These are phyloP conservation scores for Anabacerthia variegaticeps DNA, from an alignment of 2,797 vertebrate species.

Conservation along the genomic window DNA sequence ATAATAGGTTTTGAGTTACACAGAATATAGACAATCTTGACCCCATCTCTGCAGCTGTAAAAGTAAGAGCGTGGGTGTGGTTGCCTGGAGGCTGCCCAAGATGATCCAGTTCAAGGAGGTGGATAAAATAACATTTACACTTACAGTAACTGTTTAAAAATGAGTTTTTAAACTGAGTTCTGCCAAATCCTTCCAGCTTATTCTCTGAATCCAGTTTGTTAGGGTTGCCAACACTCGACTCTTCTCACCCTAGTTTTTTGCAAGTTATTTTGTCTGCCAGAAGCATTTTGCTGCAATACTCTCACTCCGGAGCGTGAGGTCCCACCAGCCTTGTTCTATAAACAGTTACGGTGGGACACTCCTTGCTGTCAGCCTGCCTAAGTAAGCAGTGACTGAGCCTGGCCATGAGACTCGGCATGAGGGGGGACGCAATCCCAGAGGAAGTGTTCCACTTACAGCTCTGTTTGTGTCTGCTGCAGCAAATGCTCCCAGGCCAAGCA, in stretches of 20 bases:
- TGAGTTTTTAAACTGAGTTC: slow-evolving; percentile 40
- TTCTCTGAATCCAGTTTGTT: slow-evolving; percentile 18
- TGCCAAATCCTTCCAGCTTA: slow-evolving; percentile 33
- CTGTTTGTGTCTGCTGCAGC: neutral
- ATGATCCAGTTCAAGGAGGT: slow-evolving; percentile 48
- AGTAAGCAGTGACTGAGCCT: neutral
- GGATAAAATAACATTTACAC: slow-evolving; percentile 73
- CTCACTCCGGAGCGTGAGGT: accelerated
- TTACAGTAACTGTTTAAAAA: slow-evolving; percentile 69
- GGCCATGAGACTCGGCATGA: neutral
- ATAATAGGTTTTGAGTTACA: slow-evolving; percentile 5
- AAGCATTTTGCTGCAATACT: neutral
- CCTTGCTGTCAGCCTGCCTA: neutral
- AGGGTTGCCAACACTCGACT: slow-evolving; percentile 10
- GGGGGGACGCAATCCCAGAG: neutral
- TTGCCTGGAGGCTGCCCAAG: slow-evolving; percentile 55
- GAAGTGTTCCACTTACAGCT: neutral
- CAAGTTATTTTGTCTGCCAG: neutral
- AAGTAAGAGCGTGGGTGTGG: slow-evolving; percentile 61
- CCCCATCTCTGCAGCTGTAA: slow-evolving; percentile 48
- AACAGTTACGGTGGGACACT: neutral
- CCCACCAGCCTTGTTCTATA: neutral
- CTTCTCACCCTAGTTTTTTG: neutral
- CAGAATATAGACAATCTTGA: neutral
- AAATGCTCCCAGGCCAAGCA: neutral